A percentile compares a stretch with the other conserved stretches of the same genome.
Evolutionary conservation across 2,113 vertebrate genomes (phyloP).

Genomic region (Colaptes auratus): DNA sequence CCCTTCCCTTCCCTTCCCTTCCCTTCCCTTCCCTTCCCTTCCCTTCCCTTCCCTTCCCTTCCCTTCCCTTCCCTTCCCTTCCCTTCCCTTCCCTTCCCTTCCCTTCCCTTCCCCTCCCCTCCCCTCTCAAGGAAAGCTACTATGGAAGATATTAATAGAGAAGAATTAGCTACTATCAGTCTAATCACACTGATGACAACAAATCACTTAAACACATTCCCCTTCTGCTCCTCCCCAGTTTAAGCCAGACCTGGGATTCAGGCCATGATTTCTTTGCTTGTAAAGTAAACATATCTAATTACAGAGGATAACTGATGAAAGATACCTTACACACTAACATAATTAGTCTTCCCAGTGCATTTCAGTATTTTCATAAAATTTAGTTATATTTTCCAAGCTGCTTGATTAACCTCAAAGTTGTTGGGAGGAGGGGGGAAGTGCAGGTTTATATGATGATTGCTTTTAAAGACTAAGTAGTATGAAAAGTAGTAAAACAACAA

Average conservation of each 20-base stretch:
- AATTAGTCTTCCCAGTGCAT: background rate
- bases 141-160: background rate
- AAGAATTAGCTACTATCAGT: background rate
- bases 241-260: background rate
- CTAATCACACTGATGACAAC: background rate
- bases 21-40: too few species aligned
- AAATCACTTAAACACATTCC: background rate
- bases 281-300: background rate
- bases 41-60: too few species aligned
- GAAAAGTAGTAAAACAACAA: background rate
- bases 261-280: background rate
- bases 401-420: background rate
- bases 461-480: background rate
- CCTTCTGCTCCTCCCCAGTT: rapidly evolving
- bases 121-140: background rate
- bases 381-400: background rate
- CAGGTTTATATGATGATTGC: background rate
- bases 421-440: rapidly evolving
- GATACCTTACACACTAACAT: background rate
- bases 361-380: background rate
- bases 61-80: background rate
- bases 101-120: background rate
- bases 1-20: too few species aligned
- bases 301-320: background rate
- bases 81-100: too few species aligned